Evolutionary conservation across 2,888 invertebrate species (phyloP), one percentile per base, ranked within the genome.

Genomic region (Tromatobia lineatoria): DNA sequence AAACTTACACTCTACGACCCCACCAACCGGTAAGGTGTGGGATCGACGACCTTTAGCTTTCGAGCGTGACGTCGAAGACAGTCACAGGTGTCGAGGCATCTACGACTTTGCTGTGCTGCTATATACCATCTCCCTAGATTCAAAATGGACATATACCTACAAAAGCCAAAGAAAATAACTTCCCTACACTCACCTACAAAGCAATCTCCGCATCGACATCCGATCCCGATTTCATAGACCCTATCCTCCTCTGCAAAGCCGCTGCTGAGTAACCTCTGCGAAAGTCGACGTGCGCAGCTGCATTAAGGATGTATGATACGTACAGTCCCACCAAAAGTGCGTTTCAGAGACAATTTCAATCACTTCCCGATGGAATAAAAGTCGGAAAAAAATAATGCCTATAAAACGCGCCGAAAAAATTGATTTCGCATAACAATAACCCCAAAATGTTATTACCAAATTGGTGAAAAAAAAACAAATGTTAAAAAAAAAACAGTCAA

Each of bases 11-110:
- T 61, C 34, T 34, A 67, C 45, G 23, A 67, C n/a, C 67, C 34
- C 38, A 75, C 20, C 34, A 70, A 34, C 29, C 11, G 57, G 18
- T 15, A 59, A 10, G 52, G 34, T 10, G 23, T 52, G 64, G 38
- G 75, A 75, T 64, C 75, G 64, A 15, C 50, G 75, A 75, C 75
- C 75, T 64, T 75, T 64, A 61, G 23, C 75, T 64, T 75, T 75
- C 61, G 47, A 74, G 29, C 29, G 74, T 74, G 74, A 34, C 61
- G 74, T 50, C 61, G 61, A 1, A 29, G 59, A 47, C 23, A 64
- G 64, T 50, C 64, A 75, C 75, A 64, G 64, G 75, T 75, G 64
- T 59, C 18, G 11, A 15, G 3, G 20, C 20, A 34, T 18, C n/a
- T 38, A 7, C 15, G 29, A 10, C 13, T n/a, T 20, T 11, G 2